Evolutionary conservation across 2,113 vertebrate species (phyloP).

Genomic region (Toxostoma redivivum): DNA sequence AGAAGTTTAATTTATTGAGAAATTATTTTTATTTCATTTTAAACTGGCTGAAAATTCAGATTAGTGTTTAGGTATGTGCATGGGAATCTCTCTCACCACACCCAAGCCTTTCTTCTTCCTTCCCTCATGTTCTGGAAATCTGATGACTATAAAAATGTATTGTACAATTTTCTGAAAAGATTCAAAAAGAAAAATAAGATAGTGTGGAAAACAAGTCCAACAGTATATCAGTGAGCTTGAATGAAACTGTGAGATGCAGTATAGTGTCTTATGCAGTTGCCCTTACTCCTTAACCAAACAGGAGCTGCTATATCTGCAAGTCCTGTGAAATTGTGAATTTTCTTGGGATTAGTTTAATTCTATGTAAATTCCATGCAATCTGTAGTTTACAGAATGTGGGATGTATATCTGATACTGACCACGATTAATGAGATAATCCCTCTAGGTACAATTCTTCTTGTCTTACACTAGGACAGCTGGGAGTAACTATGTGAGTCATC

Average conservation of each 20-base stretch:
- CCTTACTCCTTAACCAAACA: conserved; percentile 58
- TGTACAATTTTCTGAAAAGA: neutral
- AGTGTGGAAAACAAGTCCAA: neutral
- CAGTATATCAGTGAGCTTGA: neutral
- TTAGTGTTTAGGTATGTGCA: neutral
- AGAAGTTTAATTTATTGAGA: neutral
- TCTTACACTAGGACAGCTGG: neutral
- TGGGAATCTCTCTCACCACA: neutral
- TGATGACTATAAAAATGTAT: neutral
- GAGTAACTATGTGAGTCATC: neutral
- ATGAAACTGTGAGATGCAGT: neutral
- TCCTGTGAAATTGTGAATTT: conserved; percentile 69
- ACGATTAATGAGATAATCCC: neutral
- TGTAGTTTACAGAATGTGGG: conserved; percentile 53
- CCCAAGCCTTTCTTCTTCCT: neutral
- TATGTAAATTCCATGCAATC: conserved; percentile 62
- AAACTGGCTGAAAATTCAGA: neutral
- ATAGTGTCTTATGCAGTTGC: neutral
- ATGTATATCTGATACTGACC: neutral
- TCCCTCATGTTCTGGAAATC: neutral
- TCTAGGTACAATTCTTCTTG: neutral
- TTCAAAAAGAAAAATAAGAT: neutral
- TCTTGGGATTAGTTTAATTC: conserved; percentile 69
- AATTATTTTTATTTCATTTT: neutral
- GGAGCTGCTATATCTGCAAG: conserved; percentile 57